Conservation (phyloP, 2,113 vertebrate species). For the Thalassarche chlororhynchos region DNA sequence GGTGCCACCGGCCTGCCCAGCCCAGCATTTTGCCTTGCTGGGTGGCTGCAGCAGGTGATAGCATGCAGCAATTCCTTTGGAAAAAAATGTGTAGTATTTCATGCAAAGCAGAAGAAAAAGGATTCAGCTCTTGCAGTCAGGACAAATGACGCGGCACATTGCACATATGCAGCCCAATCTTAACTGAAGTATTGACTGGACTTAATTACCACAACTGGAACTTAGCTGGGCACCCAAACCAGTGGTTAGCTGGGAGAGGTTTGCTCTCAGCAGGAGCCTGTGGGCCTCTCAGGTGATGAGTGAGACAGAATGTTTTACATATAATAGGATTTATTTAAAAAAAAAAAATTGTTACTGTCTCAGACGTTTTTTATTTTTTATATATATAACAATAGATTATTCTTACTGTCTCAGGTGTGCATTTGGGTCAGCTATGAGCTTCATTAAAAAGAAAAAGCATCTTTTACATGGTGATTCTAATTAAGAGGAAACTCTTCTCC, state of each 20-base stretch:
- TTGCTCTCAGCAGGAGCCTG: not conserved
- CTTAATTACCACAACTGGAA: not conserved
- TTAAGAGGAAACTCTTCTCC: not conserved
- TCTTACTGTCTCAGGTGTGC: not conserved
- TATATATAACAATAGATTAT: not conserved
- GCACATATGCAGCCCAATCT: accelerated
- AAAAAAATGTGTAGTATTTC: not conserved
- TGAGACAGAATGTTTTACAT: not conserved
- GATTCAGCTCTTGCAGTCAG: not conserved
- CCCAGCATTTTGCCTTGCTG: not conserved
- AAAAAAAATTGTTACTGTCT: not conserved
- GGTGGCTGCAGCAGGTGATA: not conserved
- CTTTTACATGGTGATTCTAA: not conserved
- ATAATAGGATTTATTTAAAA: not conserved
- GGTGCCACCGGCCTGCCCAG: not conserved
- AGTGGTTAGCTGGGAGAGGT: not conserved
- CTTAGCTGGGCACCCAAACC: not conserved
- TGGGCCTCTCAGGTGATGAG: not conserved
- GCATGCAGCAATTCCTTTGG: not conserved
- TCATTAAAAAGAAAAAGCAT: not conserved
- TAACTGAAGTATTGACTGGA: not conserved
- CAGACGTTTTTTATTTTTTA: not conserved
- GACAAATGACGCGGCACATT: accelerated
- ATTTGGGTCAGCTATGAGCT: not conserved
- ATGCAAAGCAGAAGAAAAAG: not conserved